Base-by-base conservation (phyloP, 2,888 invertebrate genomes). In the Allolobophora icterica region DNA sequence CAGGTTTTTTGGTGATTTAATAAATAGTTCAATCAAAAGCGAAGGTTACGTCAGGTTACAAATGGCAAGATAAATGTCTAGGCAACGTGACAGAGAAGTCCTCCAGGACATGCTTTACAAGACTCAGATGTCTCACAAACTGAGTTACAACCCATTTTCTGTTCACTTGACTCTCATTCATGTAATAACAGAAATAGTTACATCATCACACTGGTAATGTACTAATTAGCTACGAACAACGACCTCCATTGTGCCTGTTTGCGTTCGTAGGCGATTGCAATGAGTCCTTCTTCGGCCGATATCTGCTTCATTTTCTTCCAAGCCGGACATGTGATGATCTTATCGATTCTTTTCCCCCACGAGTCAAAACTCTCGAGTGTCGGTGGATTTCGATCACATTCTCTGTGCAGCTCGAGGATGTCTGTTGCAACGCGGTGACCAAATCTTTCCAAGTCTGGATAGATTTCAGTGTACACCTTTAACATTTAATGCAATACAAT, bases 211-310 rank as follows among this genome's bases (percentile, higher is more conserved):
- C 2, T 45, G 19, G 24, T 52, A 52, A 52, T 4, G 24, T 52
- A 52, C n/a, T 17, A n/a, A n/a, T n/a, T 3, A 71, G n/a, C n/a
- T 8, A 11, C 2, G n/a, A n/a, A n/a, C 21, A 90, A 71, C 33
- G 3, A 95, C 95, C 95, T 95, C 93, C 94, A 95, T 91, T 95
- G 94, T 13, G 93, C 94, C 93, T 94, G 94, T 91, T 95, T 94
- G 89, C 95, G 94, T 91, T 96, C 95, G 94, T 96, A 96, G 2
- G 96, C 96, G 91, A 95, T 94, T 3, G 96, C 95, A 89, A 96
- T 94, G 0, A 96, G 94, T 3, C 96, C 96, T 93, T 96, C 96
- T 93, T 96, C 95, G 8, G 96, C 96, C 15, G 96, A 94, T 35
- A 96, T 95, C 34, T 94, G 94, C 92, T 96, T 96, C 95, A 96